These are phyloP conservation scores for Sarcophaga variegata DNA, from an alignment of 2,888 invertebrate species.

Conservation along the genomic window DNA sequence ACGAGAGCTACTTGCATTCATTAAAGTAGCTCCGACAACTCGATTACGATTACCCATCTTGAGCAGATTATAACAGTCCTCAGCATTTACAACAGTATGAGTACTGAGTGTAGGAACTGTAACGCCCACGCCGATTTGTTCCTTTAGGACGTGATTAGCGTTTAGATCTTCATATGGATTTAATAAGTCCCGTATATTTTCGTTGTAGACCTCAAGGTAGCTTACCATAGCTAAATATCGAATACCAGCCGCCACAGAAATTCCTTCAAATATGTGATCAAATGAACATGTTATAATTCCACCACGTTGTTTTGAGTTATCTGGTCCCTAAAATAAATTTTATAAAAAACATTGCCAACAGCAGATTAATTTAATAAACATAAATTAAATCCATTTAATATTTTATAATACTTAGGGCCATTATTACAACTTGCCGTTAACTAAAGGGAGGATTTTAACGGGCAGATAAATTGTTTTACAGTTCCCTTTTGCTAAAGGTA, in stretches of 20 bases:
- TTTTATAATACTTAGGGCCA: too few species aligned
- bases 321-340: slow-evolving; percentile 64
- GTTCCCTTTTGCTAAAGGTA: too few species aligned
- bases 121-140: slow-evolving; percentile 83
- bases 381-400: too few species aligned
- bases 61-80: slow-evolving; percentile 89
- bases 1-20: slow-evolving; percentile 93
- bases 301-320: slow-evolving; percentile 52
- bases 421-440: too few species aligned
- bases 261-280: slow-evolving; percentile 94
- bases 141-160: slow-evolving; percentile 82
- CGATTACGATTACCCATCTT: slow-evolving; percentile 90
- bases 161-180: slow-evolving; percentile 84
- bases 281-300: slow-evolving; percentile 91
- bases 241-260: slow-evolving; percentile 86
- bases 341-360: neutral
- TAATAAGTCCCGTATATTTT: slow-evolving; percentile 94
- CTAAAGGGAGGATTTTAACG: too few species aligned
- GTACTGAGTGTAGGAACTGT: slow-evolving; percentile 85
- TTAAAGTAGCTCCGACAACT: slow-evolving; percentile 91
- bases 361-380: too few species aligned
- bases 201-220: slow-evolving; percentile 97
- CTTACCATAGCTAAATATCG: slow-evolving; percentile 84
- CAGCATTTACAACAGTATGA: slow-evolving; percentile 89
- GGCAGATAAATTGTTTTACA: too few species aligned